phyloP scores from a whole-genome alignment of 2,888 invertebrate genomes.

The Rhogogaster chlorosoma region DNA sequence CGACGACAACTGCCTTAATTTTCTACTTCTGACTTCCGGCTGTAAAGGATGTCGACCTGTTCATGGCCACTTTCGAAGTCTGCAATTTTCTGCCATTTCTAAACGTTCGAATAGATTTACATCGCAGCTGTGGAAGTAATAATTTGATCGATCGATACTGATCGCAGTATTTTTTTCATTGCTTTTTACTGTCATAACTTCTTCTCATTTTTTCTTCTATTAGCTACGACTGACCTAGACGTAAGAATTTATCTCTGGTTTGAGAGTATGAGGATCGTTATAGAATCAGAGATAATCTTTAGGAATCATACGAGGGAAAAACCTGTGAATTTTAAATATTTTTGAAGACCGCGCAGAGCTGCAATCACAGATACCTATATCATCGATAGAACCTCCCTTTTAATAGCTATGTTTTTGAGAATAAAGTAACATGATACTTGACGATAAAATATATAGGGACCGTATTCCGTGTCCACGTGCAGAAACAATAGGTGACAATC shows the following conservation, averaged over 20 bases:
- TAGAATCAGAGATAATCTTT: neutral
- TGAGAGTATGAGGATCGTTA: neutral
- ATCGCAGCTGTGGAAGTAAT: neutral
- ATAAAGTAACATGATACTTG: conserved; percentile 13
- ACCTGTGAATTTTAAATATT: neutral
- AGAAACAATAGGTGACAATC: conserved; percentile 19
- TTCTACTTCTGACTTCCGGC: conserved; percentile 51
- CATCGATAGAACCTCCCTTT: neutral
- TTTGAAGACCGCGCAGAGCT: neutral
- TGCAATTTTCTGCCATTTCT: neutral
- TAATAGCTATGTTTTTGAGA: neutral
- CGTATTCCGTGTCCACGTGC: neutral
- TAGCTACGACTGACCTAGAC: neutral
- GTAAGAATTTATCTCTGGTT: neutral
- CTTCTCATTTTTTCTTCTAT: neutral
- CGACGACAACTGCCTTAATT: conserved; percentile 52
- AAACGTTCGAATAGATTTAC: neutral
- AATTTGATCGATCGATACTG: neutral
- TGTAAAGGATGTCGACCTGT: conserved; percentile 13
- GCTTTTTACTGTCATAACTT: neutral
- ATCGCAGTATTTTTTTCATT: neutral
- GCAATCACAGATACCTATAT: neutral
- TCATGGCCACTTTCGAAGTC: neutral
- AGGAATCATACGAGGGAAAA: neutral
- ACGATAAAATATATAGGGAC: conserved; percentile 4